A percentile compares a stretch with the other conserved stretches of the same genome.
phyloP scores from a whole-genome alignment of 2,888 invertebrate genomes.

The Erannis defoliaria region DNA sequence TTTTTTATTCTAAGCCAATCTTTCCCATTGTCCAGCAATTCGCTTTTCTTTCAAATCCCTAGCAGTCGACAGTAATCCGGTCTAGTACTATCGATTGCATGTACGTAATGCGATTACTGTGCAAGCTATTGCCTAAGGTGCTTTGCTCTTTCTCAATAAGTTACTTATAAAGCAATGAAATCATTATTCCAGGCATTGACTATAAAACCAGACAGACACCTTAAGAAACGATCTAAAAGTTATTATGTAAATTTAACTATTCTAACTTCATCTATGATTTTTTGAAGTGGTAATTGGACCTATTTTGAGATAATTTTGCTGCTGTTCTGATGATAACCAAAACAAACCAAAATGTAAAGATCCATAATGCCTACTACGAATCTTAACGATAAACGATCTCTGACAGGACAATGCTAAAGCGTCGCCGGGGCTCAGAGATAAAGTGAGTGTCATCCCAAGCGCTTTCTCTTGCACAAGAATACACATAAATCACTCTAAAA shows the following conservation, averaged over 20 bases:
- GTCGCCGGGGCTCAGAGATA: constrained; percentile 56
- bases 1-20: constrained; percentile 28
- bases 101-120: constrained; percentile 75
- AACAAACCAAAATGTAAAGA: not conserved
- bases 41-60: constrained; percentile 37
- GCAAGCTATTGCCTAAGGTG: constrained; percentile 61
- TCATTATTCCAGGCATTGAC: not conserved
- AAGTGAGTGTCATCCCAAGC: constrained; percentile 56
- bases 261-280: too few species aligned
- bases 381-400: constrained; percentile 56
- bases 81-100: constrained; percentile 69
- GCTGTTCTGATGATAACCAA: too few species aligned
- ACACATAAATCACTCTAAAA: constrained; percentile 52
- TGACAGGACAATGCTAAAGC: constrained; percentile 52
- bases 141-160: constrained; percentile 52
- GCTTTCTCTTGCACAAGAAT: constrained; percentile 53
- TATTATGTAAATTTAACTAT: too few species aligned
- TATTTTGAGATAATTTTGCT: not conserved
- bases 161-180: constrained; percentile 46
- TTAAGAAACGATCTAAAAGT: not conserved
- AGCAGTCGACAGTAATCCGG: constrained; percentile 63
- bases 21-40: constrained; percentile 39
- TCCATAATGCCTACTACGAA: constrained; percentile 9
- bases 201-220: not conserved
- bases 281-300: too few species aligned